Percentiles rank a stretch among this genome's conserved stretches.
Conservation (phyloP, 2,888 invertebrate genomes). For the Pollenia angustigena region DNA sequence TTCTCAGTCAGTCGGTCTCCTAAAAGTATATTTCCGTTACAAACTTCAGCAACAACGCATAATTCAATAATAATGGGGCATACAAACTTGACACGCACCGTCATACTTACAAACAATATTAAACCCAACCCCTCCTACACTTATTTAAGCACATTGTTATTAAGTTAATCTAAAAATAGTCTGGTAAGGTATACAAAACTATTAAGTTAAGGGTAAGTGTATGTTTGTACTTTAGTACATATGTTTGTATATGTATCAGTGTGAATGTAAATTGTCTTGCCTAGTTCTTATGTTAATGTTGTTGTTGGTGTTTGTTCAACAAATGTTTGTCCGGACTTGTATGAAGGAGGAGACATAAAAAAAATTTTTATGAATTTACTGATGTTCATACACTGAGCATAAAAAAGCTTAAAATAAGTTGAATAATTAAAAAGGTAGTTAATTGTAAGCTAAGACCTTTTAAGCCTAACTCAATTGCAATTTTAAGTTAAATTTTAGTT, state of each 20-base stretch:
- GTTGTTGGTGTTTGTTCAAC: background rate
- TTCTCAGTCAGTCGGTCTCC: too few species aligned
- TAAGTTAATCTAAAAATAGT: background rate
- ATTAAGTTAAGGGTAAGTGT: background rate
- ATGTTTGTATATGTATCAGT: background rate
- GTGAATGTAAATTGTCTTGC: slow-evolving; percentile 5
- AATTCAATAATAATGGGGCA: too few species aligned
- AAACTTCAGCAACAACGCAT: too few species aligned
- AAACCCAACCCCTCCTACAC: too few species aligned
- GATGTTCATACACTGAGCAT: too few species aligned
- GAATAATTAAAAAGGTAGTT: too few species aligned
- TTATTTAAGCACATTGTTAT: background rate
- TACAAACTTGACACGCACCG: background rate
- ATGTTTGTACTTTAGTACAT: background rate
- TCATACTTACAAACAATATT: background rate
- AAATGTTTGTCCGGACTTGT: background rate
- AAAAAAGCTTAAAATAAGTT: too few species aligned
- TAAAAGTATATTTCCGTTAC: too few species aligned
- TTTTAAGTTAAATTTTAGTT: too few species aligned
- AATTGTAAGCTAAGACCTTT: too few species aligned
- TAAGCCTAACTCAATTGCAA: too few species aligned
- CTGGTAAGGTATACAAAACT: background rate
- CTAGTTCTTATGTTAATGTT: slow-evolving; percentile 30
- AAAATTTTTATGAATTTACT: background rate
- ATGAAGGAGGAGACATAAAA: background rate